Conservation (phyloP, 1,140 invertebrate species). For the Rhopalosiphum maidis region DNA sequence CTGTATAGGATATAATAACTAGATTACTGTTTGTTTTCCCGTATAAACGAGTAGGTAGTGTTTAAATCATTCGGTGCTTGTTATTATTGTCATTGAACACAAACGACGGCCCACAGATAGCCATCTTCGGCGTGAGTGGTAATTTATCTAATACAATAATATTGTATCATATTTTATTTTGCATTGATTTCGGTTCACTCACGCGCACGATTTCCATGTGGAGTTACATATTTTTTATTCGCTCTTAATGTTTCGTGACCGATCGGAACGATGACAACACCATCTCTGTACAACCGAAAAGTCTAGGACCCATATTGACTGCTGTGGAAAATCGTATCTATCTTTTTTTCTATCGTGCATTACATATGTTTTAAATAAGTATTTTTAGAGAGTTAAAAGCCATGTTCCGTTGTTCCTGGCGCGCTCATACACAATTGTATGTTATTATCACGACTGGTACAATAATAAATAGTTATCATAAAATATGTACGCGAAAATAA, state of each 20-base stretch:
- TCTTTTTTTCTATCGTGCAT: neutral
- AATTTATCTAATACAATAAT: neutral
- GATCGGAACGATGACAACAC: neutral
- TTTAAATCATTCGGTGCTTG: slow-evolving; percentile 8
- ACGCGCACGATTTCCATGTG: neutral
- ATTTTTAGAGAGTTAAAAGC: neutral
- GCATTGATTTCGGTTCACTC: no score
- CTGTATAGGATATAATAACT: neutral
- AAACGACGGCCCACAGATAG: neutral
- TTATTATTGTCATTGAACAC: neutral
- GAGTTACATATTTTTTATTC: neutral
- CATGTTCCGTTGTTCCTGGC: neutral
- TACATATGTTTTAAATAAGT: neutral
- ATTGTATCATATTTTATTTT: neutral
- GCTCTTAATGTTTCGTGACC: neutral
- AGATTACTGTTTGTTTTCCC: neutral
- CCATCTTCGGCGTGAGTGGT: neutral
- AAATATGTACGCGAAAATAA: neutral
- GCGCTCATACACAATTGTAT: neutral
- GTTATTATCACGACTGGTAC: neutral
- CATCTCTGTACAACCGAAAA: neutral
- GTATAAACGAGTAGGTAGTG: slow-evolving; percentile 14
- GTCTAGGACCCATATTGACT: neutral
- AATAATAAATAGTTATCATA: neutral
- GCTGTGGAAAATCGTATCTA: neutral